phyloP scores from a whole-genome alignment of 2,113 vertebrate genomes.

The Oreamnos americanus region DNA sequence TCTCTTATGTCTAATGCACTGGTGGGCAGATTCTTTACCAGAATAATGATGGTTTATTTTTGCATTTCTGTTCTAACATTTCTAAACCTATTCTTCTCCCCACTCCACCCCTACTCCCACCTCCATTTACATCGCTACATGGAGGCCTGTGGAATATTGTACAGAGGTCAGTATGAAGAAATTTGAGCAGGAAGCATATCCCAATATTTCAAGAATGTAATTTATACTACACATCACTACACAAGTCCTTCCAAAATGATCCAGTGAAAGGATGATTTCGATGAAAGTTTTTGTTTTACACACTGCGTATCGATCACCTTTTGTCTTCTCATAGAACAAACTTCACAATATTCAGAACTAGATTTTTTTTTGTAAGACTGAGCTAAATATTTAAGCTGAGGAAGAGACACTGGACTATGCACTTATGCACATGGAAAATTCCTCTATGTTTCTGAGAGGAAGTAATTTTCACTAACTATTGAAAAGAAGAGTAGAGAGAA shows the following conservation, averaged over 20 bases:
- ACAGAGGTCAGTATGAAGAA: neutral
- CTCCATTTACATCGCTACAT: too few species aligned
- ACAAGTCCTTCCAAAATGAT: neutral
- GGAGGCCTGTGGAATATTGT: neutral
- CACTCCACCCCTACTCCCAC: too few species aligned
- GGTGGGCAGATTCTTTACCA: neutral
- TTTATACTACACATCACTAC: neutral
- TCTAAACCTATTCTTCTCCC: neutral
- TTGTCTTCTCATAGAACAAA: neutral
- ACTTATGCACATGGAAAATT: neutral
- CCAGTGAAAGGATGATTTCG: neutral
- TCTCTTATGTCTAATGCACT: neutral
- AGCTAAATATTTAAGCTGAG: neutral
- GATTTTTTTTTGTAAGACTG: neutral
- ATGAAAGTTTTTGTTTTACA: neutral
- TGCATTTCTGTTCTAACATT: neutral
- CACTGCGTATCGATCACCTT: neutral
- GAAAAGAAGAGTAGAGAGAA: neutral
- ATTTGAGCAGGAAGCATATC: neutral
- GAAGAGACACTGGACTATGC: neutral
- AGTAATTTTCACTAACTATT: neutral
- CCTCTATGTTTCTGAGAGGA: neutral
- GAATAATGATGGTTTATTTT: neutral
- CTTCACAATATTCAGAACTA: neutral
- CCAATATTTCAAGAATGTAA: neutral